phyloP scores from a whole-genome alignment of 2,888 invertebrate species.

The Chorisops tibialis region DNA sequence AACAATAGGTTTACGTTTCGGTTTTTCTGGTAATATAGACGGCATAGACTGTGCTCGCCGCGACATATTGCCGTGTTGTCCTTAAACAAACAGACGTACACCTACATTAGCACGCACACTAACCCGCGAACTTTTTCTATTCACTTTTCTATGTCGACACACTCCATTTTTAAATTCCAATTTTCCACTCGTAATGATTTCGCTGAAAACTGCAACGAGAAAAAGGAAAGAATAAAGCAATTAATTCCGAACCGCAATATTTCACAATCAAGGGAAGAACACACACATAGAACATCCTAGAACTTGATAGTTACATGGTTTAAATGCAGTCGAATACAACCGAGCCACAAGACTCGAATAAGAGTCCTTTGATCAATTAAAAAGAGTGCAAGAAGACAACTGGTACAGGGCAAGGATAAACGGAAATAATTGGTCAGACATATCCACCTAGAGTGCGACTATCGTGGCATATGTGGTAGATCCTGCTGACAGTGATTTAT shows the following conservation, averaged over 20 bases:
- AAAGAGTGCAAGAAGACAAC: too few species aligned
- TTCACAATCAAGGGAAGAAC: constrained; percentile 10
- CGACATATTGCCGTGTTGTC: constrained; percentile 40
- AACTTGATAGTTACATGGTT: too few species aligned
- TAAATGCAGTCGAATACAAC: too few species aligned
- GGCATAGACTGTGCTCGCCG: constrained; percentile 48
- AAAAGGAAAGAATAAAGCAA: constrained; percentile 15
- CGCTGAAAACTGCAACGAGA: constrained; percentile 7
- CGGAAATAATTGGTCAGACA: constrained; percentile 24
- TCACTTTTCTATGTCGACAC: constrained; percentile 6
- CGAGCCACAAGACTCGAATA: too few species aligned
- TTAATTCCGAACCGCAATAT: constrained; percentile 15
- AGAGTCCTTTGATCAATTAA: too few species aligned
- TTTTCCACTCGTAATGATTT: constrained; percentile 15
- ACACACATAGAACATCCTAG: constrained; percentile 1
- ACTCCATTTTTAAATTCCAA: constrained; percentile 23
- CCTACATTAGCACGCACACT: background rate
- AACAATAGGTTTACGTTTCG: constrained; percentile 36
- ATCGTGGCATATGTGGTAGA: constrained; percentile 12
- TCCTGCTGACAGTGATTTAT: constrained; percentile 32
- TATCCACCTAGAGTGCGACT: constrained; percentile 16
- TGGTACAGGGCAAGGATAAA: constrained; percentile 14
- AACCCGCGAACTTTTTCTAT: too few species aligned
- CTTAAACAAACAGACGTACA: background rate
- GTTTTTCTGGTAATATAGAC: constrained; percentile 43